Evolutionary conservation across 2,797 vertebrate species (phyloP).

Genomic region (Carapus acus): DNA sequence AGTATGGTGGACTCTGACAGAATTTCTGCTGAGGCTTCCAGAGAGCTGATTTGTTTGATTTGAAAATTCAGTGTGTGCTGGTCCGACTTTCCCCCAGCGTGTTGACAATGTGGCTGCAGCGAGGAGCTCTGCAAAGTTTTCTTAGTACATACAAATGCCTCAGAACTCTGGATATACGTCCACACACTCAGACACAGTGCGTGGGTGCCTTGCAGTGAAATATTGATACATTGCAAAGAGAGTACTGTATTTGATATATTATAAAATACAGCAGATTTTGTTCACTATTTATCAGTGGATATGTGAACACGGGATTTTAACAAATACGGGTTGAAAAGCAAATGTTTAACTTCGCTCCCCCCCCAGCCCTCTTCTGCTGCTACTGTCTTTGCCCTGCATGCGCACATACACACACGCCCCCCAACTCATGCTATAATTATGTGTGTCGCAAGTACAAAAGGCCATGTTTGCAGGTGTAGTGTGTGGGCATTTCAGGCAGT

Average conservation of each 20-base stretch:
- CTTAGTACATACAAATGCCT: slow-evolving; percentile 64
- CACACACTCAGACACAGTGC: slow-evolving; percentile 21
- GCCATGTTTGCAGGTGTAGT: slow-evolving; percentile 44
- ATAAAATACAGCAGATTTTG: slow-evolving; percentile 18
- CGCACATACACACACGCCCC: background rate
- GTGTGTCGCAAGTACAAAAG: slow-evolving; percentile 35
- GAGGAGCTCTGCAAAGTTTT: slow-evolving; percentile 49
- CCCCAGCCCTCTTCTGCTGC: slow-evolving; percentile 7
- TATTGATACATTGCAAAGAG: slow-evolving; percentile 44
- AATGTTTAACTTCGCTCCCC: slow-evolving; percentile 12
- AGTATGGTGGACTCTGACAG: slow-evolving; percentile 1
- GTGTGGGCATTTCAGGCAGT: slow-evolving; percentile 36
- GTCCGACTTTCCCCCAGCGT: slow-evolving; percentile 40
- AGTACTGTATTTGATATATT: slow-evolving; percentile 50
- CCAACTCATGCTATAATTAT: slow-evolving; percentile 45
- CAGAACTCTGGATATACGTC: slow-evolving; percentile 18
- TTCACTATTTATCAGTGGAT: too few species aligned
- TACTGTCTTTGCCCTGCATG: background rate
- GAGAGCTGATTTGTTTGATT: slow-evolving; percentile 41
- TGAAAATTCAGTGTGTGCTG: slow-evolving; percentile 14
- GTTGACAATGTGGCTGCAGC: slow-evolving; percentile 58
- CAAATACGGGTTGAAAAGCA: slow-evolving; percentile 12
- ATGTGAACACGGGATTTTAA: background rate
- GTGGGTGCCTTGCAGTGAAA: slow-evolving; percentile 50
- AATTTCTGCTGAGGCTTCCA: too few species aligned